Evolutionary conservation across 2,888 invertebrate genomes (phyloP).

Genomic region (Cartodere bifasciata): DNA sequence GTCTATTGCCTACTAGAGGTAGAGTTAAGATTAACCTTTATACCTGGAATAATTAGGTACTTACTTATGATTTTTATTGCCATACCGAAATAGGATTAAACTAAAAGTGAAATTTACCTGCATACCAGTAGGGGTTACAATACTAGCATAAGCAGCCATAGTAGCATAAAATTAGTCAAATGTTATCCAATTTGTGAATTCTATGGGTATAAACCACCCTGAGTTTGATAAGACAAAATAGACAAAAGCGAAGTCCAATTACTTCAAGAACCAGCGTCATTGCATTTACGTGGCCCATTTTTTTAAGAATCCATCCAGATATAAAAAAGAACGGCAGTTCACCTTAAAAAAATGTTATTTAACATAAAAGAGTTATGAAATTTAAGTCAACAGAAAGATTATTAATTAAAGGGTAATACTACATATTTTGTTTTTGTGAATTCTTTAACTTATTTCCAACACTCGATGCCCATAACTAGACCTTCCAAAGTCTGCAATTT

Average conservation of each 20-base stretch:
- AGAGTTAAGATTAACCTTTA: no score
- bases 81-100: no score
- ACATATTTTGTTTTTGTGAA: no score
- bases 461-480: slow-evolving; percentile 41
- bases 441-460: no score
- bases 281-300: slow-evolving; percentile 67
- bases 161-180: slow-evolving; percentile 81
- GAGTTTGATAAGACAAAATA: slow-evolving; percentile 63
- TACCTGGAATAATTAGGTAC: no score
- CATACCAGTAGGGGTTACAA: slow-evolving; percentile 71
- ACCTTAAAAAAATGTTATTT: no score
- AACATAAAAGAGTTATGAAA: no score
- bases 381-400: no score
- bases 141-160: slow-evolving; percentile 79
- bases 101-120: no score
- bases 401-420: no score
- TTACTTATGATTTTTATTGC: no score
- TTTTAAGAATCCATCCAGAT: slow-evolving; percentile 64
- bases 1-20: no score
- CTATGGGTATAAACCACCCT: slow-evolving; percentile 77
- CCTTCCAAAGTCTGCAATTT: slow-evolving; percentile 39
- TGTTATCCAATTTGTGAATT: slow-evolving; percentile 76
- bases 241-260: slow-evolving; percentile 66
- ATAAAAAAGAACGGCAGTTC: slow-evolving; percentile 81
- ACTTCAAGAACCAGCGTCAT: slow-evolving; percentile 73